phyloP scores from a whole-genome alignment of 23 tunicate species.

The Halocynthia aurantium region DNA sequence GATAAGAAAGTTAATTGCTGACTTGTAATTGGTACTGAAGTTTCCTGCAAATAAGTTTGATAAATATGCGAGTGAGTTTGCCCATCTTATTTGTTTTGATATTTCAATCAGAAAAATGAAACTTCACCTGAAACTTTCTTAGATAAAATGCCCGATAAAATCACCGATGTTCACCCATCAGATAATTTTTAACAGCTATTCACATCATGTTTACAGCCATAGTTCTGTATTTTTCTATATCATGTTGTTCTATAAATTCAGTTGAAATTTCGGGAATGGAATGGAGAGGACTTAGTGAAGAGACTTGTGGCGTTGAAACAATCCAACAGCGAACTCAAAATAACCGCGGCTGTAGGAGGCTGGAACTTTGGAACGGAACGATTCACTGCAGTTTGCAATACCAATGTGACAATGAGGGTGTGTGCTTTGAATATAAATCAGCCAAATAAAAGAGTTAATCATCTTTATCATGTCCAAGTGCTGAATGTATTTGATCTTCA shows the following conservation, averaged over 20 bases:
- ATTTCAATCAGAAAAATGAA: no score
- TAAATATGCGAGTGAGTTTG: no score
- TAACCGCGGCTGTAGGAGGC: slow-evolving; percentile 93
- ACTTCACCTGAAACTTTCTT: no score
- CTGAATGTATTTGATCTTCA: neutral
- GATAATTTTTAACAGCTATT: no score
- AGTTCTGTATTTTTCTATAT: neutral
- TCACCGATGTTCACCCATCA: no score
- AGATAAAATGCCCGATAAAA: no score
- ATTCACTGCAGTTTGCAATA: slow-evolving; percentile 62
- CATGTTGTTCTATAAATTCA: neutral
- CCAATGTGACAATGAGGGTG: slow-evolving; percentile 62
- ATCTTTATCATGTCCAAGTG: neutral
- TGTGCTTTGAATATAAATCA: neutral
- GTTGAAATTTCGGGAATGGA: slow-evolving; percentile 93
- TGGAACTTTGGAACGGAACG: slow-evolving; percentile 96
- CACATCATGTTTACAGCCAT: no score
- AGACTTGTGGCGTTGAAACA: slow-evolving; percentile 44
- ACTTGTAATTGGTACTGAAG: neutral
- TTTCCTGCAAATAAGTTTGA: no score
- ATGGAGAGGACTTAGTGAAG: slow-evolving; percentile 57
- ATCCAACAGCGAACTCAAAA: slow-evolving; percentile 47
- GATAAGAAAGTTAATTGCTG: neutral
- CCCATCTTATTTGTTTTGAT: no score
- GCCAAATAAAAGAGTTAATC: neutral